Evolutionary conservation across 2,797 vertebrate species (phyloP), one percentile per base, ranked within the genome.

Genomic region (Xenentodon cancila): DNA sequence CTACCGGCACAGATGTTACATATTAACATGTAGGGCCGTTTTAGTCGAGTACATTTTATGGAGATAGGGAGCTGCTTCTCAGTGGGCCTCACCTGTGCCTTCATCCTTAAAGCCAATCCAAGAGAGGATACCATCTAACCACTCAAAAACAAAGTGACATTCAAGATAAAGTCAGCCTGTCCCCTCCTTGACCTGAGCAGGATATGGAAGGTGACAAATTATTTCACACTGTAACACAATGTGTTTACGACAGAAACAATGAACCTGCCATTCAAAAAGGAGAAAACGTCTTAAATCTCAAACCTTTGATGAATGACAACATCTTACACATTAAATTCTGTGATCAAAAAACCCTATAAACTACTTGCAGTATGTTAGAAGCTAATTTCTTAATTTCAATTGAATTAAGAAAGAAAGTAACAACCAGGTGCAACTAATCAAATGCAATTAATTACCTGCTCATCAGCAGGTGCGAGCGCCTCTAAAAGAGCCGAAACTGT

Each of bases 1-100:
- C 89, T 92, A 92, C 89, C 84, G 89, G 92, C 93, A 94, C 94
- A 95, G 93, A 94, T 94, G 94, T 94, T 94, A 92, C 93, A 93
- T 94, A 93, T 94, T 93, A 94, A 93, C 93, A 94, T 93, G 91
- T 93, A 90, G 92, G 90, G 88, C 89, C 91, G 88, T 88, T 90
- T 85, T 77, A 92, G 89, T 82, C 49, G 85, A 82, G 85, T 76
- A 82, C 86, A 84, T n/a, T 82, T 81, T 76, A 77, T 59, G 80
- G 85, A 84, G 86, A 76, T 81, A 76, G 75, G 80, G 84, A 82
- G 77, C 84, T 71, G 71, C 69, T 88, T 89, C 92, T 93, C 92
- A 62, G 82, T 53, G 91, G 92, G 86, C 84, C 89, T 94, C 92
- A 94, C 92, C 93, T 94, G 94, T 87, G 92, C 92, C 92, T 91